Percentiles rank a stretch among this genome's conserved stretches.
Evolutionary conservation across 2,888 invertebrate species (phyloP).

Genomic region (Anthrax anthrax): DNA sequence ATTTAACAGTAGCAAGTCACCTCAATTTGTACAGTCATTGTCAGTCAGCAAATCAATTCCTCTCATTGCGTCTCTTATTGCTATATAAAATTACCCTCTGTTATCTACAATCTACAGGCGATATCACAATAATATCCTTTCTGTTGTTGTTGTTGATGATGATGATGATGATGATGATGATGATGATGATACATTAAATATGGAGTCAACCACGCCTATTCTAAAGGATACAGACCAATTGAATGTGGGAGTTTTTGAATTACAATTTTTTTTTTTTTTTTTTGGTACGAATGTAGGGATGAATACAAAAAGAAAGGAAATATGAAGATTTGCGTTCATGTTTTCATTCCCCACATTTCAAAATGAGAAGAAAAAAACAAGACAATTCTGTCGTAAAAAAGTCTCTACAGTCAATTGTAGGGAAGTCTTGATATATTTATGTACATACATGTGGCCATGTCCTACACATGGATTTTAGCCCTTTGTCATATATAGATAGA

Average conservation of each 20-base stretch:
- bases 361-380: too few relatives aligned
- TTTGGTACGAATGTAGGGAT: too few relatives aligned
- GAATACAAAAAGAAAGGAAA: not conserved
- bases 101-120: too few relatives aligned
- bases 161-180: too few relatives aligned
- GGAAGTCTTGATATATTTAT: slow-evolving; percentile 7
- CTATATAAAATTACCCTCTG: slow-evolving; percentile 12
- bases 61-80: slow-evolving; percentile 18
- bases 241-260: too few relatives aligned
- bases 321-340: not conserved
- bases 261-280: too few relatives aligned
- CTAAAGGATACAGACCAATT: not conserved
- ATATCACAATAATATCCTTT: slow-evolving; percentile 1
- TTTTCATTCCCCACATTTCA: slow-evolving; percentile 11
- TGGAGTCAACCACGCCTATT: slow-evolving; percentile 13
- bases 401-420: too few relatives aligned
- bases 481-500: not conserved
- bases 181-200: too few relatives aligned
- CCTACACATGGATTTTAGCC: not conserved
- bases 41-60: slow-evolving; percentile 34
- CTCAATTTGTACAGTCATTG: slow-evolving; percentile 27
- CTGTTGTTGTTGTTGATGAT: too few relatives aligned
- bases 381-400: slow-evolving; percentile 10
- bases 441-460: not conserved
- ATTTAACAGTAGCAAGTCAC: slow-evolving; percentile 18